Evolutionary conservation across 2,888 invertebrate species (phyloP).

Genomic region (Cantharis lateralis): DNA sequence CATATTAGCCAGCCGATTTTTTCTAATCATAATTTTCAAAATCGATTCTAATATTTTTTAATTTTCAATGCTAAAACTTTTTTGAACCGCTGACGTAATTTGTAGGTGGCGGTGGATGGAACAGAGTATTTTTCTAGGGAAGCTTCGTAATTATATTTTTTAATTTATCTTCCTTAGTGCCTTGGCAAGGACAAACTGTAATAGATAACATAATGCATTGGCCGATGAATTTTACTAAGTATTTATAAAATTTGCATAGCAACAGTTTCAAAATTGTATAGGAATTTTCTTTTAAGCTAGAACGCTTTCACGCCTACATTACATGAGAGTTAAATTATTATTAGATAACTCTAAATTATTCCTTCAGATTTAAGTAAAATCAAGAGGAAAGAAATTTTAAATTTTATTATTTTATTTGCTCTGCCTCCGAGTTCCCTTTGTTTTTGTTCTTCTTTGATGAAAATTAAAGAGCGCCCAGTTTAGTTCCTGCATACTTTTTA

Average conservation of each 20-base stretch:
- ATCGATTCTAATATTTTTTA: no score
- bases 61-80: conserved; percentile 15
- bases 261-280: conserved; percentile 12
- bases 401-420: conserved; percentile 26
- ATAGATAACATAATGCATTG: conserved; percentile 50
- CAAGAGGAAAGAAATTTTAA: conserved; percentile 21
- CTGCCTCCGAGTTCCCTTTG: conserved; percentile 6
- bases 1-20: no score
- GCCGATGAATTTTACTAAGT: conserved; percentile 48
- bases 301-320: not conserved
- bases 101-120: conserved; percentile 40
- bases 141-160: conserved; percentile 73
- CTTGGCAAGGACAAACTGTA: conserved; percentile 48
- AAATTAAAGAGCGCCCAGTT: conserved; percentile 10
- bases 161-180: conserved; percentile 73
- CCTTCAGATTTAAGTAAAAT: conserved; percentile 26
- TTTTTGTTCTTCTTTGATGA: conserved; percentile 19
- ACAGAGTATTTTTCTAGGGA: conserved; percentile 60
- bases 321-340: conserved; percentile 13
- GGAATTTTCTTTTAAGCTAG: not conserved
- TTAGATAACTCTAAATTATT: conserved; percentile 22
- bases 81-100: conserved; percentile 36
- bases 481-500: conserved; percentile 6
- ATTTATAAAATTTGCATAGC: conserved; percentile 44
- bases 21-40: no score